Conservation (phyloP, 2,113 vertebrate genomes). For the Gymnorhina tibicen region DNA sequence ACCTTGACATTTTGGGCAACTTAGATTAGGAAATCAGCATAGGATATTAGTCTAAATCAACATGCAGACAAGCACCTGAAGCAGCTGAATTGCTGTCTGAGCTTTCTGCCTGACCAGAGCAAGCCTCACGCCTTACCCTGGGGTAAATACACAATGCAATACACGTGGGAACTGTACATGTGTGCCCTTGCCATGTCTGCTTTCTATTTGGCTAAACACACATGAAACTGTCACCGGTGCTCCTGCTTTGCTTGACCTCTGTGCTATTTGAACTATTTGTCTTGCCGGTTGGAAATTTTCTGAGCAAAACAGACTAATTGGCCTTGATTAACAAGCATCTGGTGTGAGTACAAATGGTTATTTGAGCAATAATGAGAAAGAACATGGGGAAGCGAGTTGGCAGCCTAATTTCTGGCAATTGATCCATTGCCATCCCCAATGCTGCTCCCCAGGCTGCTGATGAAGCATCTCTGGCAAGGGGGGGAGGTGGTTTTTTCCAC, state of each 20-base stretch:
- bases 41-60: conserved; percentile 1
- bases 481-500: not conserved
- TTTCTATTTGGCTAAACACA: conserved; percentile 51
- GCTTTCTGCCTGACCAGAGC: not conserved
- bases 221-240: conserved; percentile 41
- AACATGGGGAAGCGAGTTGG: conserved; percentile 42
- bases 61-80: not conserved
- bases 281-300: conserved; percentile 60
- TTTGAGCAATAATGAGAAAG: conserved; percentile 64
- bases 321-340: conserved; percentile 69
- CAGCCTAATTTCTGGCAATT: conserved; percentile 58
- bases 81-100: not conserved
- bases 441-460: conserved; percentile 9
- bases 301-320: conserved; percentile 64
- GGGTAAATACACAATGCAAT: not conserved
- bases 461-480: not conserved
- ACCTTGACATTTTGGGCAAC: conserved; percentile 26
- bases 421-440: no score
- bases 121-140: not conserved
- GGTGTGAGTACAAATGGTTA: conserved; percentile 60
- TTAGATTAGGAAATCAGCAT: not conserved
- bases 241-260: conserved; percentile 53
- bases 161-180: not conserved
- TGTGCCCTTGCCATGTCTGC: conserved; percentile 48
- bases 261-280: conserved; percentile 57